phyloP scores from a whole-genome alignment of 2,797 vertebrate genomes.

The Microchirus variegatus region DNA sequence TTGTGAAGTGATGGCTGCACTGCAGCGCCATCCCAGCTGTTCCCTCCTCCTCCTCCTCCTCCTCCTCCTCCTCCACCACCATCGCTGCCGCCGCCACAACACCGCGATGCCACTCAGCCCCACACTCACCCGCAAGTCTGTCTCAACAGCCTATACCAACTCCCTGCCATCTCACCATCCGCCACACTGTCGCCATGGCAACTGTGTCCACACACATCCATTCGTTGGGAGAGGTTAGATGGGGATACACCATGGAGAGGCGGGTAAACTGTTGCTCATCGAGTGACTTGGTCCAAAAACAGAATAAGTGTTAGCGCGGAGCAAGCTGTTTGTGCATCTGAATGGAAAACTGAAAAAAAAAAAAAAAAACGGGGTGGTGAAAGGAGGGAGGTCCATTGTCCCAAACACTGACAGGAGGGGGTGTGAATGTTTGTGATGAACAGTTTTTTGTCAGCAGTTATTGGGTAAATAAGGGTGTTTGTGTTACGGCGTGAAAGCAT shows the following conservation, averaged over 20 bases:
- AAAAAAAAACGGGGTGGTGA: constrained; percentile 43
- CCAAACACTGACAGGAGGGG: constrained; percentile 21
- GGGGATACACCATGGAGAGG: constrained; percentile 73
- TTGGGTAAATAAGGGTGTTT: background rate
- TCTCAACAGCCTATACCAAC: constrained; percentile 78
- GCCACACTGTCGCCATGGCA: constrained; percentile 83
- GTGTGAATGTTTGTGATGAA: constrained; percentile 19
- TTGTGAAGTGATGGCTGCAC: constrained; percentile 59
- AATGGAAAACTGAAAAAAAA: constrained; percentile 70
- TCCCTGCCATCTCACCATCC: constrained; percentile 74
- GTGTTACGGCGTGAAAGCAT: background rate
- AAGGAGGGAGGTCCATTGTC: constrained; percentile 44
- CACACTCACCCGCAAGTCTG: constrained; percentile 75
- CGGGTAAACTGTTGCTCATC: constrained; percentile 71
- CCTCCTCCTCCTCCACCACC: background rate
- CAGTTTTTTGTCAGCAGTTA: background rate
- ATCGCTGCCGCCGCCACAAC: constrained; percentile 54
- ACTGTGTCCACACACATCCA: constrained; percentile 76
- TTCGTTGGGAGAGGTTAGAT: constrained; percentile 69
- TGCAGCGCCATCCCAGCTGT: constrained; percentile 71
- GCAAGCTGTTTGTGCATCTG: constrained; percentile 71
- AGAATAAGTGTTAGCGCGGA: constrained; percentile 64
- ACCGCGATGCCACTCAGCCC: constrained; percentile 60
- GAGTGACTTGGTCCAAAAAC: constrained; percentile 70
- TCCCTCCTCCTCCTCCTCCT: constrained; percentile 38